Percentiles rank a stretch among this genome's conserved stretches.
Evolutionary conservation across 2,113 vertebrate species (phyloP).

Genomic region (Clarias gariepinus): DNA sequence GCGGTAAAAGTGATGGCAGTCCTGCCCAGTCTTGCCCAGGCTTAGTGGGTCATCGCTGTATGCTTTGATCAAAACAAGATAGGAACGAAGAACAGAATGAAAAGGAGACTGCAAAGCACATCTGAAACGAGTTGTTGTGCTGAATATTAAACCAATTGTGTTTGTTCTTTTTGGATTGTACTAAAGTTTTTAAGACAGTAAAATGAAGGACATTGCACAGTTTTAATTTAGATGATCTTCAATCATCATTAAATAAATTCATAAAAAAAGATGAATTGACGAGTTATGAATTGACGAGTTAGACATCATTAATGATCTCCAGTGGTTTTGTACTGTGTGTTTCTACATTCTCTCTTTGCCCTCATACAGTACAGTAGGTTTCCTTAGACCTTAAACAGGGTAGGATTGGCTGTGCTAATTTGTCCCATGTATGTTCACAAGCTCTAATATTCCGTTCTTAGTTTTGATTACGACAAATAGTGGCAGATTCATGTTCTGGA

Average conservation of each 20-base stretch:
- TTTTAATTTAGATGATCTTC: neutral
- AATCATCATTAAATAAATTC: neutral
- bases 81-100: slow-evolving; percentile 1
- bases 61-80: neutral
- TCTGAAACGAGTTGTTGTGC: neutral
- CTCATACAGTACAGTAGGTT: no score
- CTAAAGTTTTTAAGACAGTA: neutral
- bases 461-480: no score
- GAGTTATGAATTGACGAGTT: neutral
- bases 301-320: neutral
- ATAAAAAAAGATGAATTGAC: neutral
- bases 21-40: neutral
- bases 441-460: no score
- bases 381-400: neutral
- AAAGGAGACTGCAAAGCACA: neutral
- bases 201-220: neutral
- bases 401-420: neutral
- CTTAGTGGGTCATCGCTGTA: neutral
- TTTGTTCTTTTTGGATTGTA: neutral
- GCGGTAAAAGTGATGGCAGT: slow-evolving; percentile 10
- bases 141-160: slow-evolving; percentile 31
- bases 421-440: neutral
- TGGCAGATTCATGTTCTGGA: no score
- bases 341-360: neutral
- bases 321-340: neutral